A percentile compares a stretch with the other conserved stretches of the same genome.
phyloP scores from a whole-genome alignment of 2,797 vertebrate genomes.

The Todus mexicanus region DNA sequence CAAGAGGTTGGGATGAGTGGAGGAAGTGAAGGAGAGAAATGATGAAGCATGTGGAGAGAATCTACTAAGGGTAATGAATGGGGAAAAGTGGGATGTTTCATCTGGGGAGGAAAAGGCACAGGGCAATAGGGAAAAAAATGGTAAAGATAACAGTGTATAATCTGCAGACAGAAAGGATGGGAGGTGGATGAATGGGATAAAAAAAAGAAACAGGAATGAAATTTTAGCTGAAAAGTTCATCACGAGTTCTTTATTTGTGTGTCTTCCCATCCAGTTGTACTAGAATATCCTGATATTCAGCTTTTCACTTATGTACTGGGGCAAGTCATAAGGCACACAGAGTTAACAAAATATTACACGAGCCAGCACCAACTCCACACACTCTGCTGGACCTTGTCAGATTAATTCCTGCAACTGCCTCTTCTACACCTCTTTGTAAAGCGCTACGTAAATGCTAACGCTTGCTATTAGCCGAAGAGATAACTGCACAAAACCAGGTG shows the following conservation, averaged over 20 bases:
- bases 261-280: neutral
- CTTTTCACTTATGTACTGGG: neutral
- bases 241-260: neutral
- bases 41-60: neutral
- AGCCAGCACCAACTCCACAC: neutral
- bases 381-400: neutral
- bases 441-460: neutral
- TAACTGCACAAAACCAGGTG: neutral
- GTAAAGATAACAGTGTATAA: neutral
- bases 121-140: neutral
- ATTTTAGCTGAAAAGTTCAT: neutral
- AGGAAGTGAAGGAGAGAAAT: neutral
- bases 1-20: neutral
- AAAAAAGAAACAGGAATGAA: neutral
- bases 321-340: neutral
- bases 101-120: neutral
- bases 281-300: neutral
- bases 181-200: neutral
- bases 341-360: neutral
- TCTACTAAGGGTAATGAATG: neutral
- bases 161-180: neutral
- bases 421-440: neutral
- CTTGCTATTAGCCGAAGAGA: neutral
- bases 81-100: constrained; percentile 17
- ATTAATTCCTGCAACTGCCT: neutral